Base-by-base conservation (phyloP, 1,140 invertebrate species). In the Alviniconcha marisindica region DNA sequence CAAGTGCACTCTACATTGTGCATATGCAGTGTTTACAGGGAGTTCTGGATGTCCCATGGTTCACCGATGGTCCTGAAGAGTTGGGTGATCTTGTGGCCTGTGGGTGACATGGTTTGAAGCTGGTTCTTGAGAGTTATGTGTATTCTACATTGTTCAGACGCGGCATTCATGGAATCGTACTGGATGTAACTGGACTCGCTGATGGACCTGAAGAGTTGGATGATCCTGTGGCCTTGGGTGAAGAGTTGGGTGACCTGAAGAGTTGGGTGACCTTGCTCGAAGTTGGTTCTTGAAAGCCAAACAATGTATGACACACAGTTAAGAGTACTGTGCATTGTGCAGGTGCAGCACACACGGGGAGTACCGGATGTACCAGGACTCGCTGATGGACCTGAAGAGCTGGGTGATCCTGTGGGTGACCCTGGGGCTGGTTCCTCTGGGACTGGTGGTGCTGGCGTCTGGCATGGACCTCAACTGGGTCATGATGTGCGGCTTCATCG, bases 381-480 rank as follows among this genome's bases (percentile, higher is more conserved):
- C 85, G 36, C 84, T 93, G 74, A 82, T 91, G 21, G 60, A 83
- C 10, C 77, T 78, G 51, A 78, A 78, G 77, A 90, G 87, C 77
- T 91, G 90, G 90, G 90, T 89, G 56, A 91, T 91, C 66, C 81
- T 91, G 44, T 90, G 89, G 88, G 88, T 91, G 36, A 88, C 90
- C 24, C 69, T 90, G 12, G 87, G 78, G 14, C 87, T 91, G 33
- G 79, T 91, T 3, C 89, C 90, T 0, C 82, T 90, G 24, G 90
- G 90, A 2, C 83, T 91, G 60, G 66, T 85, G 2, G 83, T 90
- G 4, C 83, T 83, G 2, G 84, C 82, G 7, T 86, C 83, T 12
- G 85, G 86, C 10, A 84, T 91, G 21, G 88, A 91, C 82, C 86
- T 91, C 36, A 90, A 90, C 86, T 91, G 88, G 88, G 77, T 87